Percentiles rank a stretch among this genome's conserved stretches.
These are phyloP conservation scores for Emberiza fucata DNA, from an alignment of 2,113 vertebrate genomes.

Conservation along the genomic window DNA sequence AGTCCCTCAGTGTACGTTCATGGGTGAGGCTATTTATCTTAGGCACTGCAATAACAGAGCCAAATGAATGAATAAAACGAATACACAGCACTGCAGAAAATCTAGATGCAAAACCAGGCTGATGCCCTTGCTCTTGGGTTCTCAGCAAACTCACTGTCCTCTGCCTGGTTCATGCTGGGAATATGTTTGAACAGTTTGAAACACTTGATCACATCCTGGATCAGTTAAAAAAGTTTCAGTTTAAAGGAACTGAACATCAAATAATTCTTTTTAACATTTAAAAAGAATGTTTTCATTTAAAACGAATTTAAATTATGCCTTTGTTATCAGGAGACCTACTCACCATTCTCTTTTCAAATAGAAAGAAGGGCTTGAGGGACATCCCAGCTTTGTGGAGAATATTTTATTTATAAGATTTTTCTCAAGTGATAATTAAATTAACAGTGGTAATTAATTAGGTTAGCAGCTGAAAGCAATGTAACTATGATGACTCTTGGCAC, in stretches of 20 bases:
- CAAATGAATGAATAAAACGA: neutral
- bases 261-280: neutral
- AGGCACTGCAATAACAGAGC: neutral
- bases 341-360: neutral
- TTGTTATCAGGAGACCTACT: slow-evolving; percentile 4
- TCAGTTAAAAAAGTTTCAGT: neutral
- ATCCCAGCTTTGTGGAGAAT: neutral
- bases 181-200: neutral
- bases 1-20: neutral
- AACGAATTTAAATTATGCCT: neutral
- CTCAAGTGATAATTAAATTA: slow-evolving; percentile 7
- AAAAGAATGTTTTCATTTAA: neutral
- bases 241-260: neutral
- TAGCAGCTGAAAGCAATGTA: neutral
- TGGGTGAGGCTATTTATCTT: neutral
- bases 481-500: neutral
- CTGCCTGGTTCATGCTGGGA: neutral
- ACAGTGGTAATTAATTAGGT: neutral
- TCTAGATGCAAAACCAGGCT: neutral
- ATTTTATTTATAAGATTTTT: slow-evolving; percentile 13
- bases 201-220: neutral
- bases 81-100: slow-evolving; percentile 4
- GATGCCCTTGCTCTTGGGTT: neutral
- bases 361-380: neutral
- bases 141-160: neutral